A percentile compares a stretch with the other conserved stretches of the same genome.
phyloP scores from a whole-genome alignment of 1,140 invertebrate species.

The Platorchestia sp. region DNA sequence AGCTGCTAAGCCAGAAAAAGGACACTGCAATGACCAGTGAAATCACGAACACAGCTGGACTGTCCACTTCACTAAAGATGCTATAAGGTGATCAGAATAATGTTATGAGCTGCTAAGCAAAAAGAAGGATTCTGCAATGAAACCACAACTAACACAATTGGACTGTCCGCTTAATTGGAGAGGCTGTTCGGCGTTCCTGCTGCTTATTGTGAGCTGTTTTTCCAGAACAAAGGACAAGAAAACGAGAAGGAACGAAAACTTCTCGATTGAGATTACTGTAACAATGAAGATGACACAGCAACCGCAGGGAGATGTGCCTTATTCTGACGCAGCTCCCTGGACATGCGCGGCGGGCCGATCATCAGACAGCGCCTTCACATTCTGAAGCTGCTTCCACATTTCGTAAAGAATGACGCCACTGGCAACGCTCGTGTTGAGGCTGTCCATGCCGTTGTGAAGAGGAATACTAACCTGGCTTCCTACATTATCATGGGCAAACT shows the following conservation, averaged over 20 bases:
- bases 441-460: conserved; percentile 82
- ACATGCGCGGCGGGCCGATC: background rate
- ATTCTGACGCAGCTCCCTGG: background rate
- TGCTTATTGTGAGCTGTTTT: no score
- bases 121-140: no score
- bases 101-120: no score
- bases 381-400: conserved; percentile 80
- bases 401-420: conserved; percentile 88
- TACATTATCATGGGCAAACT: conserved; percentile 74
- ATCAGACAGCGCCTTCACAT: background rate
- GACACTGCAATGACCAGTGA: no score
- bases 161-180: no score
- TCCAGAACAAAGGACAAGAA: no score
- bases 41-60: background rate
- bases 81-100: no score
- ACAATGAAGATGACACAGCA: background rate
- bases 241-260: no score
- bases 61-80: background rate
- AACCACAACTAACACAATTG: no score
- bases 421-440: conserved; percentile 87
- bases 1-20: no score
- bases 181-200: no score
- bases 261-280: background rate
- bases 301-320: background rate
- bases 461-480: conserved; percentile 81